Evolutionary conservation across 2,113 vertebrate species (phyloP), one percentile per base, ranked within the genome.

Genomic region (Ptilonorhynchus violaceus): DNA sequence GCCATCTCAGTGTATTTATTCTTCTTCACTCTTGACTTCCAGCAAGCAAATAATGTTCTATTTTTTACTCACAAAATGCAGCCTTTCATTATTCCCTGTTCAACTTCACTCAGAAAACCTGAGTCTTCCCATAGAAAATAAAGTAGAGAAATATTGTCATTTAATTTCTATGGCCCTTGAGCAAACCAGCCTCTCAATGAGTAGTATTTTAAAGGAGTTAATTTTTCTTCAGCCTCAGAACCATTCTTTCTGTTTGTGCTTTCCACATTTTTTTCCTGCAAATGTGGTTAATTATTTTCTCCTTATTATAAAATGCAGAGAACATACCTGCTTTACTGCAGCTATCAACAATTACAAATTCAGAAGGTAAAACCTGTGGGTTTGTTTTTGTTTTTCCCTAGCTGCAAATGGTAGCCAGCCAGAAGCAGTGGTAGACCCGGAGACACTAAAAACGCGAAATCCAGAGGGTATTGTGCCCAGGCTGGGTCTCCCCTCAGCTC

Each of bases 391-490:
- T 2, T 64, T 47, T 11, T 4, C 22, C 28, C 19, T 17, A 13
- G 44, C 5, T 23, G 12, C 27, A 27, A 35, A 56, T 0, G 15
- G 30, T 1, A 31, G 19, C 15, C 94, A 41, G 55, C 4, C 69
- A 81, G 55, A 50, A 41, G 31, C 77, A 13, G 0, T 0, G 16
- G 28, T 0, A 28, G 50, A 19, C 20, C 52, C 15, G 12, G 47
- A 67, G 59, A 6, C 1, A 25, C 52, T 11, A 10, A 10, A 33
- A 53, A 21, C 2, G 2, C 39, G 31, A 50, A 68, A 23, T 3
- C 37, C 41, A 9, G 73, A 8, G 21, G 13, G 0, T 0, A 0
- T 1, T 1, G 60, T 13, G 11, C 46, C 50, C 3, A 6, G 46
- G 23, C 37, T 1, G 49, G 14, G 5, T n/a, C 41, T 25, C 73